Conservation (phyloP, 2,113 vertebrate genomes). For the Pantherophis guttatus region DNA sequence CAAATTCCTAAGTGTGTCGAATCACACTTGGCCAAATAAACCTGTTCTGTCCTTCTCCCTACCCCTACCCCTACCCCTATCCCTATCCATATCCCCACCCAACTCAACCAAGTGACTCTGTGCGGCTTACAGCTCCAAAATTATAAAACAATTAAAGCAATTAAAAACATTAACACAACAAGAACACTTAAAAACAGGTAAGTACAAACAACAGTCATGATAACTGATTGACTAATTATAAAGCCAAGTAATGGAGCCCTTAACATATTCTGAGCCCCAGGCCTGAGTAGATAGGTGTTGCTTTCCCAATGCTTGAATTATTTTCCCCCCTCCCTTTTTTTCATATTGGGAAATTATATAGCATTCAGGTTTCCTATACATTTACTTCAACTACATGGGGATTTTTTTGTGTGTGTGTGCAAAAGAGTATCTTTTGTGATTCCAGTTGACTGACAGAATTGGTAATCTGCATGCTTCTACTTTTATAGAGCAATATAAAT, state of each 20-base stretch:
- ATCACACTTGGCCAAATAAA: too few species aligned
- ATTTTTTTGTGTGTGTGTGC: neutral
- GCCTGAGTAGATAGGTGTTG: neutral
- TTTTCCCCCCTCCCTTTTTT: fast-evolving
- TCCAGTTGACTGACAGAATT: neutral
- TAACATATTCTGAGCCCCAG: neutral
- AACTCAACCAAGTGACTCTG: too few species aligned
- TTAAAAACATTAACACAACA: neutral
- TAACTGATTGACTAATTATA: neutral
- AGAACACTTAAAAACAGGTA: neutral
- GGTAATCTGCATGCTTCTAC: neutral
- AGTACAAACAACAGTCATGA: neutral
- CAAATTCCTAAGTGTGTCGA: too few species aligned
- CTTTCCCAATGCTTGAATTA: neutral
- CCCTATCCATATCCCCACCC: too few species aligned
- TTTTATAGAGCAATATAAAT: neutral
- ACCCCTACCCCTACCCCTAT: too few species aligned
- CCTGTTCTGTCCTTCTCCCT: too few species aligned
- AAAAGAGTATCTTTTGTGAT: neutral
- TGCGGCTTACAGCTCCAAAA: neutral
- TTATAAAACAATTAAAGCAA: neutral
- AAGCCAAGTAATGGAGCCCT: neutral
- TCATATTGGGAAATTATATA: neutral
- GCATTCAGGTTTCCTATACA: neutral
- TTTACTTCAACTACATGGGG: neutral